A percentile compares a stretch with the other conserved stretches of the same genome.
These are phyloP conservation scores for Ennomos fuscantarius DNA, from an alignment of 2,888 invertebrate species.

Conservation along the genomic window DNA sequence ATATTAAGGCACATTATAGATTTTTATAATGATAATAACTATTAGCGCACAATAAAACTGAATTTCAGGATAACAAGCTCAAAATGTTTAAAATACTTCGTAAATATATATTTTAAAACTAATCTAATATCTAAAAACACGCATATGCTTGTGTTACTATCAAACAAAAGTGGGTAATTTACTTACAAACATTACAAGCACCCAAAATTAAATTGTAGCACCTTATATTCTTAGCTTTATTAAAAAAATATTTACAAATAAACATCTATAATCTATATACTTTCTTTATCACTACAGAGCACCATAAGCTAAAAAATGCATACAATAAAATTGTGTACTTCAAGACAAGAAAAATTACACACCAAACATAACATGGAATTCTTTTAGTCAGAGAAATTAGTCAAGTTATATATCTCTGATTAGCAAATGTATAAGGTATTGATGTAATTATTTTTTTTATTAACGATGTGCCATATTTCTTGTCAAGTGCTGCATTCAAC, in stretches of 20 bases:
- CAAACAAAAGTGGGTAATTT: not conserved
- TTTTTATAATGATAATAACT: too few species aligned
- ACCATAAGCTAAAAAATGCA: conserved; percentile 46
- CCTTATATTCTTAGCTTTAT: conserved; percentile 37
- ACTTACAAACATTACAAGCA: conserved; percentile 22
- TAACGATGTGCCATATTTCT: not conserved
- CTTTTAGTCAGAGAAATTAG: too few species aligned
- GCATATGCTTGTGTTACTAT: too few species aligned
- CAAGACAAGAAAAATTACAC: conserved; percentile 28
- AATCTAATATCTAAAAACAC: too few species aligned
- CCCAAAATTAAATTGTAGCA: conserved; percentile 30
- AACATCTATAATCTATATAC: conserved; percentile 14
- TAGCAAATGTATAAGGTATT: not conserved
- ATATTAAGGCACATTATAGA: too few species aligned
- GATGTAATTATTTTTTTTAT: not conserved
- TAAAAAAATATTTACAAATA: conserved; percentile 37
- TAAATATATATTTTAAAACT: too few species aligned
- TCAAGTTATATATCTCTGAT: too few species aligned
- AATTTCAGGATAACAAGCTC: too few species aligned
- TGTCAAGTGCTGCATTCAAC: conserved; percentile 1
- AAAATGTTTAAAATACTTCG: too few species aligned
- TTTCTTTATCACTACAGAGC: conserved; percentile 36
- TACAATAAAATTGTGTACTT: conserved; percentile 25
- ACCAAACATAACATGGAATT: not conserved
- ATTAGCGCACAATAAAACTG: too few species aligned